Evolutionary conservation across 2,797 vertebrate genomes (phyloP).

Genomic region (Protosalanx chinensis): DNA sequence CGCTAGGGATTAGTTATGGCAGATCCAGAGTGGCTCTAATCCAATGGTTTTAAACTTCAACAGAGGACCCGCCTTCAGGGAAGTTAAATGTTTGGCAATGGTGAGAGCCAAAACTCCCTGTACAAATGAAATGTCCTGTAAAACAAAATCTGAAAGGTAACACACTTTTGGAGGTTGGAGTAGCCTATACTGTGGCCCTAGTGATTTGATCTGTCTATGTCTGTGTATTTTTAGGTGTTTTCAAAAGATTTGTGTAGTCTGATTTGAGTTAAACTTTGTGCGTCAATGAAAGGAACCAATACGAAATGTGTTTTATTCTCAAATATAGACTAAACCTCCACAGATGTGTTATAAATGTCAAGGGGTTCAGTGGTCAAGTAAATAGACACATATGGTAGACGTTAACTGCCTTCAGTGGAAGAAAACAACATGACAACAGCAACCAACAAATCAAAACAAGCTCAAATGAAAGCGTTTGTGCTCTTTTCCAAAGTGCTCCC

Average conservation of each 20-base stretch:
- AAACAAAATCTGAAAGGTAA: too few species aligned
- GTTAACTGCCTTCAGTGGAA: slow-evolving; percentile 23
- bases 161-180: too few species aligned
- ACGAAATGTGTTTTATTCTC: slow-evolving; percentile 21
- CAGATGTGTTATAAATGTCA: slow-evolving; percentile 44
- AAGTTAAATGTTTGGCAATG: too few species aligned
- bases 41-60: too few species aligned
- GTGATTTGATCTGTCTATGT: slow-evolving; percentile 6
- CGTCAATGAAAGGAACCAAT: slow-evolving; percentile 19
- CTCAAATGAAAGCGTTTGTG: slow-evolving; percentile 26
- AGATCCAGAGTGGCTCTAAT: too few species aligned
- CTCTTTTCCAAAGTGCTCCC: slow-evolving; percentile 1
- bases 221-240: slow-evolving; percentile 18
- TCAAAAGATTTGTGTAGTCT: slow-evolving; percentile 40
- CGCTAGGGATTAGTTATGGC: too few species aligned
- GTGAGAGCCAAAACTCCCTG: too few species aligned
- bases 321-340: slow-evolving; percentile 33
- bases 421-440: neutral
- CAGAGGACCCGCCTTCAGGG: too few species aligned
- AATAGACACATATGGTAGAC: slow-evolving; percentile 26
- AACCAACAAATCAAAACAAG: slow-evolving; percentile 25
- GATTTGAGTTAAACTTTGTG: slow-evolving; percentile 27
- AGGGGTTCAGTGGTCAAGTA: slow-evolving; percentile 15
- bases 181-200: neutral
- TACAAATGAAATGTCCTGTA: too few species aligned